These are phyloP conservation scores for roundworm (Caenorhabditis elegans) DNA, from an alignment of 1,140 invertebrate genomes.

Conservation along the genomic window DNA sequence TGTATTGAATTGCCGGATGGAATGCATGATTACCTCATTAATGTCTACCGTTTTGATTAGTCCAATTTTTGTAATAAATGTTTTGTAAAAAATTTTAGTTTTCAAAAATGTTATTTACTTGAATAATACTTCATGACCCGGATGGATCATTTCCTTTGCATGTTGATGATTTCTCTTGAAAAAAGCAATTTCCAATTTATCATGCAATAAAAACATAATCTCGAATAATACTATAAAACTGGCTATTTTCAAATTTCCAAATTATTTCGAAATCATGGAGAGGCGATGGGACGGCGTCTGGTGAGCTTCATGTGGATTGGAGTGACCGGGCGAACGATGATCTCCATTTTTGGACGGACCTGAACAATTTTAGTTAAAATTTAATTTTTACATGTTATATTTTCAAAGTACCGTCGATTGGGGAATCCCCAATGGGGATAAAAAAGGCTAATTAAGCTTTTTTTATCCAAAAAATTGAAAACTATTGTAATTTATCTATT, in stretches of 20 bases:
- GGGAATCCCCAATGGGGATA: no score
- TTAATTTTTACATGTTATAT: slow-evolving; percentile 40
- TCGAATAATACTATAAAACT: not conserved
- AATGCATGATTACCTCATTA: not conserved
- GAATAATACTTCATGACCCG: no score
- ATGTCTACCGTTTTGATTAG: slow-evolving; percentile 6
- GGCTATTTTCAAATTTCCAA: not conserved
- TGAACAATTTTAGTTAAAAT: not conserved
- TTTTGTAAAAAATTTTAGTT: not conserved
- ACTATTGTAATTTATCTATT: no score
- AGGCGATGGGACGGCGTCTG: not conserved
- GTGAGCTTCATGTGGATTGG: slow-evolving; percentile 66
- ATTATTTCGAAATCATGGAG: not conserved
- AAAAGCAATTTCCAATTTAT: no score
- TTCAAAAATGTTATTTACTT: not conserved
- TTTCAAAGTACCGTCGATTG: no score
- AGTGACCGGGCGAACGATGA: slow-evolving; percentile 65
- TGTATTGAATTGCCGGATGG: not conserved
- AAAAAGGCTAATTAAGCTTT: no score
- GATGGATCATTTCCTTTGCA: no score
- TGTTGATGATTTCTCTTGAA: no score
- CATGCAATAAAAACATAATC: not conserved
- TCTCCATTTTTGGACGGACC: no score
- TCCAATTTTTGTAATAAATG: not conserved
- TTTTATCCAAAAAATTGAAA: no score